Evolutionary conservation across 1,140 invertebrate genomes (phyloP), one percentile per base, ranked within the genome.

Genomic region (Monomorium pharaonis): DNA sequence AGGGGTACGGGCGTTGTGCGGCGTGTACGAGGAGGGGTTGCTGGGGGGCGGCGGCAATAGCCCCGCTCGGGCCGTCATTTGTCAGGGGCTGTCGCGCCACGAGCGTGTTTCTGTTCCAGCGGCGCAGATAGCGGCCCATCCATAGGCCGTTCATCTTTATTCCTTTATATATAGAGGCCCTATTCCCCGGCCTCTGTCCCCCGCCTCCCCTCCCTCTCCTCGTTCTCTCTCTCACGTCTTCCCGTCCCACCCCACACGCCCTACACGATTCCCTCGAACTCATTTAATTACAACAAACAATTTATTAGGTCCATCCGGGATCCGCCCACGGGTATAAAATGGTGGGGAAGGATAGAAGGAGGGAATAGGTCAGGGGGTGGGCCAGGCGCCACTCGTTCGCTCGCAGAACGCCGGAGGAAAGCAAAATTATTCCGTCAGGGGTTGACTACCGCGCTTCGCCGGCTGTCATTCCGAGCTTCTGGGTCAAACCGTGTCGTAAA

Each of bases 261-360:
- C 91, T 92, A 94, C 94, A 93, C 93, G 93, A 94, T 92, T 92
- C 94, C 93, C 94, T 92, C 93, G 91, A 93, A 94, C 93, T 95
- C 94, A 94, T 94, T 95, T 95, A 95, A 95, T 95, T 95, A 95
- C 94, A 93, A 94, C 94, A 95, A 95, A 95, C 94, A 95, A 95
- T 95, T 95, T 95, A 95, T 95, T 95, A 94, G 94, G 92, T 93
- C 92, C 92, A 93, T 94, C 92, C 93, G 89, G 93, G 92, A 91
- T 93, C 91, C 93, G 94, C 94, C 93, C 93, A 94, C 93, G 92
- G 91, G 88, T 86, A 91, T 91, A 91, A 91, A 92, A 88, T 86
- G 84, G 88, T 86, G 88, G 70, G 51, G 75, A 51, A 42, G 81
- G 63, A 84, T 54, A 27, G 65, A 56, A 62, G 47, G 69, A 27